These are phyloP conservation scores for Laticauda colubrina DNA, from an alignment of 2,113 vertebrate genomes.

Conservation along the genomic window DNA sequence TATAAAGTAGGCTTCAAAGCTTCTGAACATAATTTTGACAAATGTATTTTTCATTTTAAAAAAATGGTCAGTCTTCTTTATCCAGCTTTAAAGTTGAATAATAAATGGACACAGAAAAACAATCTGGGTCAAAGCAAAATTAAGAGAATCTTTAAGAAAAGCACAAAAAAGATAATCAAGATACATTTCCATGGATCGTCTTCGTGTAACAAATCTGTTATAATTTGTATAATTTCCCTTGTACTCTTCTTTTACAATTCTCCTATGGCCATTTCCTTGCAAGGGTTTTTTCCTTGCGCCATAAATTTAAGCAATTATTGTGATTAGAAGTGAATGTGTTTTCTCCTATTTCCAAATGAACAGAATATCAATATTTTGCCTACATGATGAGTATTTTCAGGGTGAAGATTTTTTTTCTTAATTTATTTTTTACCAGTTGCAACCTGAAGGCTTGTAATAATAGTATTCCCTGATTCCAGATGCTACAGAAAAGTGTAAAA, in stretches of 20 bases:
- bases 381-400: neutral
- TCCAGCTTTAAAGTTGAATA: conserved; percentile 54
- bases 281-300: conserved; percentile 5
- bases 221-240: conserved; percentile 28
- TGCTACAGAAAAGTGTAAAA: neutral
- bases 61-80: conserved; percentile 54
- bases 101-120: conserved; percentile 42
- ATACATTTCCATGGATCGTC: conserved; percentile 39
- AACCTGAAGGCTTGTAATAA: neutral
- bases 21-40: conserved; percentile 58
- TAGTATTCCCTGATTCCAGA: neutral
- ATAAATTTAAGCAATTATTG: neutral
- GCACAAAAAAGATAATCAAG: conserved; percentile 23
- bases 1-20: conserved; percentile 53
- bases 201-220: neutral
- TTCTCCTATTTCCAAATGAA: conserved; percentile 1
- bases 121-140: conserved; percentile 43
- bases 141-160: conserved; percentile 43
- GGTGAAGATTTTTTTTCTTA: neutral
- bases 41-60: conserved; percentile 62
- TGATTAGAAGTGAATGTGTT: neutral
- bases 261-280: accelerated
- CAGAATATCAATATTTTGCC: neutral
- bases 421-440: neutral
- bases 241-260: neutral